Base-by-base conservation (phyloP, 2,113 vertebrate genomes). In the Brachyhypopomus gauderio region DNA sequence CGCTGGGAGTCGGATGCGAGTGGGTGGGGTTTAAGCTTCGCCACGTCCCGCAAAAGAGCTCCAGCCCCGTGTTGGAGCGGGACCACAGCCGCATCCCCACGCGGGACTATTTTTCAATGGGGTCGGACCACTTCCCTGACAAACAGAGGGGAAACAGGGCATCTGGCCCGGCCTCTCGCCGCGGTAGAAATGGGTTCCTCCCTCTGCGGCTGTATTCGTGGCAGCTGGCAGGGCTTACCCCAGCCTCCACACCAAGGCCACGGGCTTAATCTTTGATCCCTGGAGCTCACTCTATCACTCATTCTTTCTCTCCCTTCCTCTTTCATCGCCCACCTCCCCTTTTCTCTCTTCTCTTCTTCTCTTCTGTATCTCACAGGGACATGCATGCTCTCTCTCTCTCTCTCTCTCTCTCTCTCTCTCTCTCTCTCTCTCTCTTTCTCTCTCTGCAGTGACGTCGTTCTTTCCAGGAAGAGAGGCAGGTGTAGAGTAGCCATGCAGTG, bases 261-360 rank as follows among this genome's bases (percentile, higher is more conserved):
- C 17, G 0, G 78, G 78, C 80, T 87, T 83, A 85, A 83, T 85
- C 81, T 79, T 83, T 83, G 83, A 85, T 87, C 83, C 81, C 63
- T 72, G 38, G 67, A 78, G 75, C 72, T 62, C 66, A n/a, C 41
- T 79, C 34, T 70, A 70, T 78, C 76, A 86, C 71, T 86, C 72
- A 77, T 73, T 75, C 34, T 76, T 62, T 36, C n/a, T 48, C 30
- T 79, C 25, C 64, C 36, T 64, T 27, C 59, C 48, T 77, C 64
- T 41, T 56, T 74, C 79, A 58, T 25, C 70, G 27, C 75, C 55
- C 38, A 36, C 12, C 9, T 75, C 72, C 27, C 77, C 25, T 25
- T 69, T 30, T 58, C 45, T 77, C 75, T 41, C 62, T 71, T 64
- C 81, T 63, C 3, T 30, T 30, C 30, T 30, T 30, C 30, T 56